phyloP scores from a whole-genome alignment of 1,140 invertebrate genomes.

The Popillia japonica region DNA sequence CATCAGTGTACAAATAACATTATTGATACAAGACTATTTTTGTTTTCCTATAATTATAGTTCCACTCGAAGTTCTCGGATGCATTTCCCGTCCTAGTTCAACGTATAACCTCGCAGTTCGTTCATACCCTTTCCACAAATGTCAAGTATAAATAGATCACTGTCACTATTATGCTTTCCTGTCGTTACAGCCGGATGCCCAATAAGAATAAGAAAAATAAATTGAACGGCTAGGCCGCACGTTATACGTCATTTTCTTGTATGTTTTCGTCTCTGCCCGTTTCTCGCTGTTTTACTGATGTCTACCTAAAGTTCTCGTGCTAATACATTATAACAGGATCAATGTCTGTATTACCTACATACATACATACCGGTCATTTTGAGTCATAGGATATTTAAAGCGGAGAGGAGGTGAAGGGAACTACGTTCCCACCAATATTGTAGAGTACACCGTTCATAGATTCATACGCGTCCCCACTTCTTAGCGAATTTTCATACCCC shows the following conservation, averaged over 20 bases:
- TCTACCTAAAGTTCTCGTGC: neutral
- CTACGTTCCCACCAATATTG: no score
- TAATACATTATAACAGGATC: neutral
- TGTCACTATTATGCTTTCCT: slow-evolving; percentile 33
- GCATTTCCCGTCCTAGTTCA: neutral
- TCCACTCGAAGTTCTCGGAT: neutral
- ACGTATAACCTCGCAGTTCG: neutral
- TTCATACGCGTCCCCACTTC: no score
- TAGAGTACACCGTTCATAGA: no score
- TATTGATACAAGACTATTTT: slow-evolving; percentile 29
- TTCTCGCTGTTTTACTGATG: neutral
- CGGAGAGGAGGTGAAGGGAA: no score
- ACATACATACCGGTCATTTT: no score
- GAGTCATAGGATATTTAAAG: no score
- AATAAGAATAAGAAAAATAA: slow-evolving; percentile 35
- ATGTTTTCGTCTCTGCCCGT: neutral
- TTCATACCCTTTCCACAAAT: slow-evolving; percentile 11
- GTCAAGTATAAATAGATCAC: slow-evolving; percentile 36
- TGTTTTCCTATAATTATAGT: neutral
- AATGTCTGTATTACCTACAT: neutral
- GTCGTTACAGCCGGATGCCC: slow-evolving; percentile 27
- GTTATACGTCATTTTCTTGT: neutral
- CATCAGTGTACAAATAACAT: slow-evolving; percentile 20
- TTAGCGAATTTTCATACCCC: no score
- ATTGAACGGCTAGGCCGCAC: neutral